These are phyloP conservation scores for Toxotes jaculatrix DNA, from an alignment of 2,113 vertebrate genomes.

Conservation along the genomic window DNA sequence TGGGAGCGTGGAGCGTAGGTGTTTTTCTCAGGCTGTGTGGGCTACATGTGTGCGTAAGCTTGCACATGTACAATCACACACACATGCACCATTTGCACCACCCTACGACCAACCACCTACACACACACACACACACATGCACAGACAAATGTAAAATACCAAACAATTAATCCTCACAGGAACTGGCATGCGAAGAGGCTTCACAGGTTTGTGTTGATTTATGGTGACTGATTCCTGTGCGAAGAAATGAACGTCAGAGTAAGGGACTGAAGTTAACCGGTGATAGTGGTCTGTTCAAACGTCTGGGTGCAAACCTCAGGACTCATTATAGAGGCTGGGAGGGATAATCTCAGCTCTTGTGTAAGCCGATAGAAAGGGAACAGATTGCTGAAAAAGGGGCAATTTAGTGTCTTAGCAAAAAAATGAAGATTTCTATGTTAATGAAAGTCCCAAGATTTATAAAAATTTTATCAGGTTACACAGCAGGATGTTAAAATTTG, in stretches of 20 bases:
- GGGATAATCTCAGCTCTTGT: constrained; percentile 51
- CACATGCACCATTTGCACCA: constrained; percentile 25
- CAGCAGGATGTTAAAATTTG: constrained; percentile 5
- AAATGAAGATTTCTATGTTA: background rate
- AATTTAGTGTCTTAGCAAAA: constrained; percentile 24
- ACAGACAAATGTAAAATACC: constrained; percentile 12
- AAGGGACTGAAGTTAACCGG: constrained; percentile 6
- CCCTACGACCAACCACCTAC: constrained; percentile 30
- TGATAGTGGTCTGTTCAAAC: constrained; percentile 16
- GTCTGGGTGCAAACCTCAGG: constrained; percentile 19
- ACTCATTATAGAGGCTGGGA: constrained; percentile 42
- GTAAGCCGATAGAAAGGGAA: constrained; percentile 39
- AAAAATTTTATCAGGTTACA: background rate
- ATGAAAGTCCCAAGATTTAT: background rate
- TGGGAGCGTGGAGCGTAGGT: constrained; percentile 21
- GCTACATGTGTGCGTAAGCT: constrained; percentile 14
- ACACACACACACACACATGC: constrained; percentile 8
- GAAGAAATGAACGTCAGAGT: constrained; percentile 7
- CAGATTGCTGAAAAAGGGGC: constrained; percentile 36
- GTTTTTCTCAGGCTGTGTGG: constrained; percentile 41
- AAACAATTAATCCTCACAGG: constrained; percentile 33
- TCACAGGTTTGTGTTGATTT: constrained; percentile 31
- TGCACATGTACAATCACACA: constrained; percentile 9
- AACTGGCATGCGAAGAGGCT: background rate
- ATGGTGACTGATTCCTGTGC: constrained; percentile 26